These are phyloP conservation scores for Raja brachyura DNA, from an alignment of 2,113 vertebrate genomes.

Conservation along the genomic window DNA sequence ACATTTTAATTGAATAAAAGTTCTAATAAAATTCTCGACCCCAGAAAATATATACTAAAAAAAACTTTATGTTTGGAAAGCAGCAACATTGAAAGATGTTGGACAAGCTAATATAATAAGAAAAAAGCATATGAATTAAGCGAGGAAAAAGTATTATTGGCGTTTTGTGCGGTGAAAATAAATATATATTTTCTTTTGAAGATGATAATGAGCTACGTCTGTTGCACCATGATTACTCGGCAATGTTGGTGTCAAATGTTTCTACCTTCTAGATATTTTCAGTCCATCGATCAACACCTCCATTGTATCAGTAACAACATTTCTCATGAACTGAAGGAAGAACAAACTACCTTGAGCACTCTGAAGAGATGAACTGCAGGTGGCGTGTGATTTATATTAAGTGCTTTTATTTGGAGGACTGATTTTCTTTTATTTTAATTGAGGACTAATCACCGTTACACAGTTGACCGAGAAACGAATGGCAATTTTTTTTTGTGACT, in stretches of 20 bases:
- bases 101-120: background rate
- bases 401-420: background rate
- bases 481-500: no score
- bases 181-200: background rate
- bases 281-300: background rate
- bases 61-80: background rate
- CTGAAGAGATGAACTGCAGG: background rate
- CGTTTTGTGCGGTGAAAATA: background rate
- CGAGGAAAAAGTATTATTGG: background rate
- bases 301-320: background rate
- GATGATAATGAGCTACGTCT: background rate
- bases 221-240: background rate
- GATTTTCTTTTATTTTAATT: no score
- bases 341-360: background rate
- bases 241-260: background rate
- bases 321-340: background rate
- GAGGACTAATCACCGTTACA: no score
- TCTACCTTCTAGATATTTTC: background rate
- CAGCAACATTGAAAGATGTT: background rate
- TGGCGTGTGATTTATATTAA: background rate
- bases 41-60: background rate
- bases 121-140: background rate
- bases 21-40: background rate
- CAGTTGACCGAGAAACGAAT: no score
- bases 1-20: background rate